Base-by-base conservation (phyloP, 2,888 invertebrate species). In the Ichneumon xanthorius region DNA sequence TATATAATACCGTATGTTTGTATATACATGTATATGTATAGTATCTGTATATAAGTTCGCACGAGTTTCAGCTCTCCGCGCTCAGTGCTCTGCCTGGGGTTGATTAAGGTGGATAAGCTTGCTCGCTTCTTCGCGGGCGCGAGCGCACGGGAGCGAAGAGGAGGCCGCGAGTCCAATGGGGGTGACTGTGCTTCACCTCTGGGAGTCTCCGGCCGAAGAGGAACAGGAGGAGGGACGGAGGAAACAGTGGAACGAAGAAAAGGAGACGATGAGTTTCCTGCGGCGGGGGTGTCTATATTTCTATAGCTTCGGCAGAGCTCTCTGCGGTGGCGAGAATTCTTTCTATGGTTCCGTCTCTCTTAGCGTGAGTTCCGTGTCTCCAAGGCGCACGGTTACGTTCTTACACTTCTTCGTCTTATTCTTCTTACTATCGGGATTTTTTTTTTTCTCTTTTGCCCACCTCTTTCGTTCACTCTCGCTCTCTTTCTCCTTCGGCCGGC, bases 41-140 rank as follows among this genome's bases (percentile, higher is more conserved):
- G 26, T 33, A n/a, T 50, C 30, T 77, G 55, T 63, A 79, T 40
- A 68, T 61, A 71, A 70, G 33, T 72, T 79, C 61, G 79, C 79
- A 80, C 61, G 63, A 63, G 73, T 67, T 80, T 73, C 73, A 73
- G 55, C 85, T 84, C 87, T 72, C 78, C 79, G 80, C 78, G 77
- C 81, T 82, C 79, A 65, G 75, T 78, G 76, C 76, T 78, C 87
- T 88, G 89, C 63, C 30, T 53, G 86, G 87, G 90, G 90, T 90
- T 91, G 92, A 92, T 92, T 92, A 89, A 91, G 91, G 90, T 90
- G 92, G 92, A 92, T 92, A 92, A 92, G 92, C 89, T 88, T 80
- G 65, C 78, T 67, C 58, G 73, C 63, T 55, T 14, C 55, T n/a
- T 58, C 67, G 40, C 16, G 61, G 50, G 58, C 37, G 48, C 33